Percentiles rank a stretch among this genome's conserved stretches.
Evolutionary conservation across 2,888 invertebrate species (phyloP).

Genomic region (Frankliniella fusca): DNA sequence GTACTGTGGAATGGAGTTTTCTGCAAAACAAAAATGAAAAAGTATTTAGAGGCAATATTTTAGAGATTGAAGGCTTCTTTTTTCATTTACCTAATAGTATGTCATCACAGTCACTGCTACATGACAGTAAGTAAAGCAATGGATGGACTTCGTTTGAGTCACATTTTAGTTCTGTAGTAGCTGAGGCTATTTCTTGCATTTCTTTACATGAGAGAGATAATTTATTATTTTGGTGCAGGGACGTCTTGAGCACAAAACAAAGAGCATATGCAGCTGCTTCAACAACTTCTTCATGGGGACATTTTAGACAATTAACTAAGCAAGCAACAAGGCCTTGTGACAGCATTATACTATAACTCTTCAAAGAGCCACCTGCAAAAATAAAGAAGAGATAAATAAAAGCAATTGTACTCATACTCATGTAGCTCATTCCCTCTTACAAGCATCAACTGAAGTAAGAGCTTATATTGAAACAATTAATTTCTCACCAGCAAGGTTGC

Average conservation of each 20-base stretch:
- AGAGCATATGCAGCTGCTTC: not conserved
- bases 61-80: not conserved
- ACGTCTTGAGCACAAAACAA: not conserved
- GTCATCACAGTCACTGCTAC: not conserved
- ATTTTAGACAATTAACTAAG: not conserved
- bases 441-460: not conserved
- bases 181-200: not conserved
- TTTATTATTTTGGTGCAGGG: not conserved
- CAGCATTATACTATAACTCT: not conserved
- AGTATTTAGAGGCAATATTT: not conserved
- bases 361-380: not conserved
- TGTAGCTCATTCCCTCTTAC: too few species aligned
- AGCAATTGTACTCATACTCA: too few species aligned
- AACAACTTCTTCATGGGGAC: not conserved
- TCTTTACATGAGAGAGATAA: not conserved
- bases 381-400: not conserved
- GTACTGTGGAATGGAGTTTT: not conserved
- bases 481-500: not conserved
- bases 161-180: not conserved
- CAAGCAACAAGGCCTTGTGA: not conserved
- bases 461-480: not conserved
- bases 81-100: not conserved
- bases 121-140: not conserved
- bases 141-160: not conserved
- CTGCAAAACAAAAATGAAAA: not conserved